These are phyloP conservation scores for Saccostrea echinata DNA, from an alignment of 1,140 invertebrate species.

Conservation along the genomic window DNA sequence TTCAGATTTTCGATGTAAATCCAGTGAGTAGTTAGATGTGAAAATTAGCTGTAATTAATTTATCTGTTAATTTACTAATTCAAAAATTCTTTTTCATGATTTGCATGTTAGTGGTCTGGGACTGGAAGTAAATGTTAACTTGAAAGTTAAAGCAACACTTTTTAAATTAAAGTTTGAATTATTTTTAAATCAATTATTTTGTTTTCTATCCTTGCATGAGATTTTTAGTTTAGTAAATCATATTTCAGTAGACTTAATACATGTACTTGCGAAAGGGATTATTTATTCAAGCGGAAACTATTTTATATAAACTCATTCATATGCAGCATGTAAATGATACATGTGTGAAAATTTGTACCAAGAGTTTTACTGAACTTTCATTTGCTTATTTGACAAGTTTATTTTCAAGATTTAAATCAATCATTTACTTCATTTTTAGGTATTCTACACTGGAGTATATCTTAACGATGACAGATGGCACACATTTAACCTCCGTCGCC, in stretches of 20 bases:
- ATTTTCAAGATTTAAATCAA: neutral
- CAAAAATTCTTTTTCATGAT: neutral
- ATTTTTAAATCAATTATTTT: neutral
- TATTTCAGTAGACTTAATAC: too few relatives aligned
- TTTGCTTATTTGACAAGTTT: neutral
- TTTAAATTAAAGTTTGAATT: neutral
- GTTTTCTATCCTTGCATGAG: neutral
- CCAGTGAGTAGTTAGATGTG: constrained; percentile 34
- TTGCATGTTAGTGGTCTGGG: neutral
- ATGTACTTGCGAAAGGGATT: too few relatives aligned
- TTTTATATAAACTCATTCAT: neutral
- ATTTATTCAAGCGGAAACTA: neutral
- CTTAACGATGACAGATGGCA: constrained; percentile 77
- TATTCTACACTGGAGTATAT: constrained; percentile 64
- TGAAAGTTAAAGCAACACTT: neutral
- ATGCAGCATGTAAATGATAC: neutral
- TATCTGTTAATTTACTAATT: neutral
- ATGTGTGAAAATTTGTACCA: neutral
- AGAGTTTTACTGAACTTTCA: neutral
- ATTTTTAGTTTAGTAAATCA: too few relatives aligned
- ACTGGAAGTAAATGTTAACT: neutral
- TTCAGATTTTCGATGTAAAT: constrained; percentile 24
- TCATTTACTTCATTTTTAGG: constrained; percentile 48
- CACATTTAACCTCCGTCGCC: constrained; percentile 72
- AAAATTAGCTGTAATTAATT: neutral